Conservation (phyloP, 2,113 vertebrate species). For the Poeciliopsis retropinna region DNA sequence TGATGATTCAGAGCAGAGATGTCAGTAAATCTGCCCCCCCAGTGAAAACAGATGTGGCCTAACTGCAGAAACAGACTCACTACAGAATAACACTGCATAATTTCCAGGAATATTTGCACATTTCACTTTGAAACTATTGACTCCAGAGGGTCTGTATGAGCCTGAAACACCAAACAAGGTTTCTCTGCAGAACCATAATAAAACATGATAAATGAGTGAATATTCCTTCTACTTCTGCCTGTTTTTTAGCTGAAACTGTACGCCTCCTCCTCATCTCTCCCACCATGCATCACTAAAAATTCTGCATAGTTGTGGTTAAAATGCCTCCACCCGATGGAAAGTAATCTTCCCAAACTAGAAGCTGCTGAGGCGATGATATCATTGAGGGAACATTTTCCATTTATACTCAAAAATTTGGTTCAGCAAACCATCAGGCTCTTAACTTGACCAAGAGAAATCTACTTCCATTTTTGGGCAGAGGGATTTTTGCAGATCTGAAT, state of each 20-base stretch:
- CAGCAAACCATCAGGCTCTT: slow-evolving; percentile 5
- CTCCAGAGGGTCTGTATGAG: background rate
- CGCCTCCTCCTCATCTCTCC: slow-evolving; percentile 1
- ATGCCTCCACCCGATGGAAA: slow-evolving; percentile 55
- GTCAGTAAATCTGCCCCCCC: background rate
- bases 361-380: slow-evolving; percentile 45
- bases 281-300: slow-evolving; percentile 7
- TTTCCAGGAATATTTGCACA: background rate
- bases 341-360: slow-evolving; percentile 35
- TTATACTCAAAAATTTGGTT: slow-evolving; percentile 33
- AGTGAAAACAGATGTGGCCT: slow-evolving; percentile 16
- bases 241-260: background rate
- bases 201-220: background rate
- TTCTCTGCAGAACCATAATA: background rate
- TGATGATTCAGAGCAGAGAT: slow-evolving; percentile 5
- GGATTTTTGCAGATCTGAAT: background rate
- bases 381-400: slow-evolving; percentile 55
- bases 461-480: slow-evolving; percentile 31
- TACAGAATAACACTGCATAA: background rate
- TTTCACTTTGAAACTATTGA: background rate
- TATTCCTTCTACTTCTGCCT: background rate
- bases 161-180: background rate
- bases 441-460: slow-evolving; percentile 23
- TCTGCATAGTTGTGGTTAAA: slow-evolving; percentile 19
- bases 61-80: background rate